Evolutionary conservation across 2,113 vertebrate species (phyloP), one percentile per base, ranked within the genome.

Genomic region (Grammomys dolichurus): DNA sequence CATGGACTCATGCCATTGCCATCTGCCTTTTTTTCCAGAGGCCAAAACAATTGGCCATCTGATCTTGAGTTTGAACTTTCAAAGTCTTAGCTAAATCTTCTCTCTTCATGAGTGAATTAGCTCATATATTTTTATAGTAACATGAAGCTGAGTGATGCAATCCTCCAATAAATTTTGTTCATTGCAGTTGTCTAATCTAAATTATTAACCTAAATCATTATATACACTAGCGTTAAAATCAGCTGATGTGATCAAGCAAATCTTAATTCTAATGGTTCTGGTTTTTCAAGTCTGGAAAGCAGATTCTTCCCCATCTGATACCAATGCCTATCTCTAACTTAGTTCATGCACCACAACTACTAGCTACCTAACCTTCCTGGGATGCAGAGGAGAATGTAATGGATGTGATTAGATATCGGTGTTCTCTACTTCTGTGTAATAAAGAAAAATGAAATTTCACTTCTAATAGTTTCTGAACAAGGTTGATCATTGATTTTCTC

Each of bases 401-500:
- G 19, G 72, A 92, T 5, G 0, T 75, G 85, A 96, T 93, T 89
- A 87, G 14, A 96, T 95, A 78, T 22, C 28, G 5, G 40, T 91
- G n/a, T 91, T 95, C 87, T 93, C 81, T 36, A 84, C 82, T 96
- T 97, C 77, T 92, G 22, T 94, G 48, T 90, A 95, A 92, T 46
- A 89, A 11, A 93, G 63, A 95, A 31, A 93, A 97, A 67, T 90
- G 81, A 95, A 94, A 96, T 96, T 94, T 95, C 24, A 48, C 96
- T 93, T 70, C 63, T 75, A 92, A 77, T 65, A 54, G 19, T 93
- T 90, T 65, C 51, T 89, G 19, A 65, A 96, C 92, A 93, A 91
- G 19, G 70, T 1, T 92, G 56, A 92, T 40, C 48, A 89, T 88
- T 97, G 46, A 93, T 95, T 65, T 96, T 89, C 90, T 95, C 82